phyloP scores from a whole-genome alignment of 2,113 vertebrate species.

The Cacatua alba region DNA sequence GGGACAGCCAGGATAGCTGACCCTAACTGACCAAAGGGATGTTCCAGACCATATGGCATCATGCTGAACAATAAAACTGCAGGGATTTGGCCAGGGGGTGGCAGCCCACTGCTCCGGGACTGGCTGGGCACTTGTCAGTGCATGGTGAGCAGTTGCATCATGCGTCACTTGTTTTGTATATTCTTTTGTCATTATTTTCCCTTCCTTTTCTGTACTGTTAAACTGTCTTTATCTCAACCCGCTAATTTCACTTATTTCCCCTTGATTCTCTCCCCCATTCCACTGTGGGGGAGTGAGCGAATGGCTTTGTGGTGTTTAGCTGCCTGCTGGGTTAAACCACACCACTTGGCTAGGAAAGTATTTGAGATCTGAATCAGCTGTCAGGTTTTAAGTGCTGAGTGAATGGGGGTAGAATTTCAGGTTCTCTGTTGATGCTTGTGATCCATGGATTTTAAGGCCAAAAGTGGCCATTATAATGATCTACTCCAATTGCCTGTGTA shows the following conservation, averaged over 20 bases:
- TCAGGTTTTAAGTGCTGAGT: neutral
- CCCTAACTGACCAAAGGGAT: neutral
- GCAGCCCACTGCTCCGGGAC: neutral
- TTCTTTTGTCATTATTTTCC: neutral
- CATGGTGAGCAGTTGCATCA: neutral
- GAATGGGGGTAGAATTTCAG: neutral
- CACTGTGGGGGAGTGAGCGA: neutral
- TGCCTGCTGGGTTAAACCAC: neutral
- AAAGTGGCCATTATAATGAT: neutral
- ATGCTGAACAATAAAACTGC: neutral
- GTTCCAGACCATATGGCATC: neutral
- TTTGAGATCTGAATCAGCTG: neutral
- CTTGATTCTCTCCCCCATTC: neutral
- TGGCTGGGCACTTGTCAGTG: neutral
- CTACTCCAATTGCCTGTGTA: neutral
- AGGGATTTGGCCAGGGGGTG: neutral
- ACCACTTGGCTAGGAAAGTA: neutral
- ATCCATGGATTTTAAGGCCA: conserved; percentile 28
- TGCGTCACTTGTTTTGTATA: neutral
- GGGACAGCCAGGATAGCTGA: neutral
- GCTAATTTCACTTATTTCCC: neutral
- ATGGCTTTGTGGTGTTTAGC: neutral
- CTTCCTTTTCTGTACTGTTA: neutral
- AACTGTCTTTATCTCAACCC: neutral
- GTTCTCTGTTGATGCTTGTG: neutral